Base-by-base conservation (phyloP, 1,140 invertebrate species). In the Teleogryllus occipitalis region DNA sequence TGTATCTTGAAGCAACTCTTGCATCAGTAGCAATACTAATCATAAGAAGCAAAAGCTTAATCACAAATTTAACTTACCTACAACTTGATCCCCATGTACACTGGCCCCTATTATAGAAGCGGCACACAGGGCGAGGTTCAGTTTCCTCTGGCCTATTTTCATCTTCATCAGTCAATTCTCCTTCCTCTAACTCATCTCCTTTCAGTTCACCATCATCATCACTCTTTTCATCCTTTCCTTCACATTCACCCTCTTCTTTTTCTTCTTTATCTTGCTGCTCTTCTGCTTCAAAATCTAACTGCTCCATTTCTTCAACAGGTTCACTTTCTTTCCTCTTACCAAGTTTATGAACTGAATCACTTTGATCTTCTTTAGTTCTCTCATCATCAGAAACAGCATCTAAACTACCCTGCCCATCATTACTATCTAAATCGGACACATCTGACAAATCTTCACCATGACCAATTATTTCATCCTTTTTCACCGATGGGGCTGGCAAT, bases 61-160 rank as follows among this genome's bases (percentile, higher is more conserved):
- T 39, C 27, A 39, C 27, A 39, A 39, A 39, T 39, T 39, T 2
- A 39, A 39, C 27, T 39, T 39, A 39, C 27, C 27, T 39, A 87
- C 97, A 99, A 85, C 94, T 97, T 54, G 94, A 92, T 10, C 97
- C 97, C 97, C 97, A 99, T 0, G 97, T 98, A 84, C 97, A 98
- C 82, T 96, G 95, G 0, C 97, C 97, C 75, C 96, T 90, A 15
- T 92, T 95, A 84, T 96, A 99, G 86, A 98, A 98, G 14, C 96
- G 89, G 86, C 96, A 98, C 0, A 97, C 92, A 1, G 95, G 94
- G 82, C 94, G 90, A 0, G 94, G 93, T 83, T 95, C 94, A 0
- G 90, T 93, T 87, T 96, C 93, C 84, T 95, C 92, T 0, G 94
- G 94, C 0, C 93, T 88, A 14, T 91, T 90, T 81, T 95, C 94